phyloP scores from a whole-genome alignment of 1,140 invertebrate species.

The Drosophila sp. region DNA sequence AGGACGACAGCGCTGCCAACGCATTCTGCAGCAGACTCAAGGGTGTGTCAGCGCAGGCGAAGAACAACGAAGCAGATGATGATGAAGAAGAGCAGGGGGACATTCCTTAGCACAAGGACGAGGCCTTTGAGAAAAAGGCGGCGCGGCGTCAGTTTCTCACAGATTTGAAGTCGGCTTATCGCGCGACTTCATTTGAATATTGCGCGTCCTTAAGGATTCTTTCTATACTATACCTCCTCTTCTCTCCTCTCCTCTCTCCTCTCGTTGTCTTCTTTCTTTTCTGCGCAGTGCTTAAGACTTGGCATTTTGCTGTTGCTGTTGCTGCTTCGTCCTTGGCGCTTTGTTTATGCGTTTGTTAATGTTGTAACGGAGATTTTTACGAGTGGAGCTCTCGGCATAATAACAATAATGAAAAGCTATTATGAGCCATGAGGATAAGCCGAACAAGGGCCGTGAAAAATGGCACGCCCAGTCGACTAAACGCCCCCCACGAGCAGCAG shows the following conservation, averaged over 20 bases:
- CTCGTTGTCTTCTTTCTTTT: slow-evolving; percentile 9
- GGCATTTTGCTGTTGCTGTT: slow-evolving; percentile 23
- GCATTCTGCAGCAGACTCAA: not conserved
- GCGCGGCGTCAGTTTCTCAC: slow-evolving; percentile 65
- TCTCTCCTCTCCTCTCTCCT: too few relatives aligned
- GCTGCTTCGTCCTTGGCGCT: slow-evolving; percentile 36
- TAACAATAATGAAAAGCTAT: slow-evolving; percentile 85
- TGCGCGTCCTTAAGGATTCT: slow-evolving; percentile 49
- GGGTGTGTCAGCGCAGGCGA: not conserved
- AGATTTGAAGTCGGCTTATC: slow-evolving; percentile 83
- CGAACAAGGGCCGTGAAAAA: slow-evolving; percentile 63
- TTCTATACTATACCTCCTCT: slow-evolving; percentile 5
- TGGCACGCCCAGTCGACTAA: slow-evolving; percentile 59
- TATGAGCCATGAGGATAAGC: slow-evolving; percentile 76
- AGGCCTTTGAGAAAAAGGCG: slow-evolving; percentile 1
- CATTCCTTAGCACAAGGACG: slow-evolving; percentile 55
- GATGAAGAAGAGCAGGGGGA: too few relatives aligned
- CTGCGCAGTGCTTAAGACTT: slow-evolving; percentile 34
- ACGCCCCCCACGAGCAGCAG: not conserved
- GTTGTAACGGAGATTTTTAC: slow-evolving; percentile 83
- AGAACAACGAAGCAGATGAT: too few relatives aligned
- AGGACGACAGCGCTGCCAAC: slow-evolving; percentile 45
- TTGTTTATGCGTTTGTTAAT: slow-evolving; percentile 84
- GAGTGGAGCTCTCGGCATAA: slow-evolving; percentile 71
- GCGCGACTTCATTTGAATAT: slow-evolving; percentile 84